phyloP scores from a whole-genome alignment of 2,888 invertebrate genomes.

The Drosophila pseudotakahashii region DNA sequence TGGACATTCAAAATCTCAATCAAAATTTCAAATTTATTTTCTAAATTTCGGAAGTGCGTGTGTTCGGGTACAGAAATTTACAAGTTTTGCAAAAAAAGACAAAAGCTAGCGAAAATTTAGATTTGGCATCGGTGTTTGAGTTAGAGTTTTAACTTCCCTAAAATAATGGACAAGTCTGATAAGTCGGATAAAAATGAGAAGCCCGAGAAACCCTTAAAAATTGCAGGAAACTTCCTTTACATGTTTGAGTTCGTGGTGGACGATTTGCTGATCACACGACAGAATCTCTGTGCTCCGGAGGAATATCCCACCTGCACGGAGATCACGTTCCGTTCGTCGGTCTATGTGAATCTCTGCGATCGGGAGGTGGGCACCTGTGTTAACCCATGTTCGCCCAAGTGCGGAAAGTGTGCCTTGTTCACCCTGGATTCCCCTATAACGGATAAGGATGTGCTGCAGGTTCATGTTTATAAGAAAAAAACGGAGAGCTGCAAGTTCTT shows the following conservation, averaged over 20 bases:
- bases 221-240: conserved; percentile 70
- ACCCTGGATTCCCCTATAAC: conserved; percentile 78
- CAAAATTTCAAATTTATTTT: conserved; percentile 5
- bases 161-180: conserved; percentile 16
- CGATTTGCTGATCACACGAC: conserved; percentile 81
- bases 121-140: no score
- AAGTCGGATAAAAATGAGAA: neutral
- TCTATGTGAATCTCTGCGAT: conserved; percentile 82
- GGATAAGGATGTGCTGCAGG: conserved; percentile 77
- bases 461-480: conserved; percentile 82
- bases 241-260: conserved; percentile 84
- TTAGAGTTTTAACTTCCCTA: neutral
- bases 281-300: conserved; percentile 83
- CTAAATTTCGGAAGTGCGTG: conserved; percentile 4
- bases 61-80: neutral
- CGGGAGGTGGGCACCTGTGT: conserved; percentile 80
- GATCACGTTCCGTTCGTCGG: conserved; percentile 81
- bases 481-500: conserved; percentile 83
- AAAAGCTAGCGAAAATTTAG: neutral
- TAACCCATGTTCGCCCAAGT: conserved; percentile 68
- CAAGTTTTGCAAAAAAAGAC: neutral
- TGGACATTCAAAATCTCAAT: conserved; percentile 6
- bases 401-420: conserved; percentile 82
- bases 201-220: conserved; percentile 21
- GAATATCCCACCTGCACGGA: conserved; percentile 83